Conservation (phyloP, 2,888 invertebrate species). For the Barypeithes pellucidus region DNA sequence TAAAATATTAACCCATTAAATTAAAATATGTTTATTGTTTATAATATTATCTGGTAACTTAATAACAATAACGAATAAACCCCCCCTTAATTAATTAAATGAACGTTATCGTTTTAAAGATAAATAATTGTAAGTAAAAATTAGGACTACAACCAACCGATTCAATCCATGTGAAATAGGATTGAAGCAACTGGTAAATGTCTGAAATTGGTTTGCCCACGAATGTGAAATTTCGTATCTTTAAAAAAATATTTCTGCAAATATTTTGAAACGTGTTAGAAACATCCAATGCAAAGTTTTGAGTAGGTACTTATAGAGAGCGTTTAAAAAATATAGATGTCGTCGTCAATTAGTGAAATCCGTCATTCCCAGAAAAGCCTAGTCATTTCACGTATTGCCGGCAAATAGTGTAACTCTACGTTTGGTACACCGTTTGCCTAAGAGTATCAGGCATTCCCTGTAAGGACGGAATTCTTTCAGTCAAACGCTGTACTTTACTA, state of each 20-base stretch:
- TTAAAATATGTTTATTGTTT: background rate
- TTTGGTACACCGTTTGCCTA: too few species aligned
- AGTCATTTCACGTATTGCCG: too few species aligned
- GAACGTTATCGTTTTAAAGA: background rate
- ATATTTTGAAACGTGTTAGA: background rate
- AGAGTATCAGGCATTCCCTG: too few species aligned
- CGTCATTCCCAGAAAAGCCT: too few species aligned
- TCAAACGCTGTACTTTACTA: too few species aligned
- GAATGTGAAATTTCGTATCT: background rate
- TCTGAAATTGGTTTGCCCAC: background rate
- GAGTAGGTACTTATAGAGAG: too few species aligned
- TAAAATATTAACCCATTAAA: background rate
- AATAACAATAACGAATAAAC: background rate
- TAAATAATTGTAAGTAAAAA: conserved; percentile 13
- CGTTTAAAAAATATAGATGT: too few species aligned
- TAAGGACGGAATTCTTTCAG: too few species aligned
- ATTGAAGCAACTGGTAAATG: conserved; percentile 20
- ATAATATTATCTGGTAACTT: background rate
- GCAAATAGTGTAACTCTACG: too few species aligned
- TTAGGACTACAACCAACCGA: too few species aligned
- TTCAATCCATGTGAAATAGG: background rate
- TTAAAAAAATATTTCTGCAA: too few species aligned
- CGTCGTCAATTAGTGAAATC: too few species aligned
- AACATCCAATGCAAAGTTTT: conserved; percentile 8
- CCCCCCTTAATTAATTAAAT: background rate